phyloP scores from a whole-genome alignment of 2,113 vertebrate species.

The Ginglymostoma cirratum region DNA sequence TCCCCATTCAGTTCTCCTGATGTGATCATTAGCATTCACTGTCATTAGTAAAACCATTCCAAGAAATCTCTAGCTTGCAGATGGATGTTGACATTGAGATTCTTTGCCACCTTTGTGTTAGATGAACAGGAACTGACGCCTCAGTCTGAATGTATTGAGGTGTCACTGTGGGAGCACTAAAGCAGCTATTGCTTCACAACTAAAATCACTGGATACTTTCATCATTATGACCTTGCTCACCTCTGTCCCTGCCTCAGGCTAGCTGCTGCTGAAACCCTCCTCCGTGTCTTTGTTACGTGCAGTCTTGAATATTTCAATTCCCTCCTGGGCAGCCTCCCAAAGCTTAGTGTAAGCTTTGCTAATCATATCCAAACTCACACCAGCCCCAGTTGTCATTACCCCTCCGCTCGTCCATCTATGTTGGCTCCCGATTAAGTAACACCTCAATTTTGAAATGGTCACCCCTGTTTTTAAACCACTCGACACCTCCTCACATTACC shows the following conservation, averaged over 20 bases:
- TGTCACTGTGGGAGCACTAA: neutral
- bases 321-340: neutral
- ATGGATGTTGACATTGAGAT: neutral
- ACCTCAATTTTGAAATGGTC: neutral
- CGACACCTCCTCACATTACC: neutral
- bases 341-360: neutral
- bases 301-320: neutral
- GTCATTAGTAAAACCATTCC: neutral
- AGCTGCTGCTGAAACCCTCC: neutral
- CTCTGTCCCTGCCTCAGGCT: neutral
- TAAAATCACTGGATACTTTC: neutral
- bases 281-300: neutral
- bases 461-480: neutral
- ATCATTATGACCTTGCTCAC: neutral
- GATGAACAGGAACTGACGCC: neutral
- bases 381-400: neutral
- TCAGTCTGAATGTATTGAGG: neutral
- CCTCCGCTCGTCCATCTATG: neutral
- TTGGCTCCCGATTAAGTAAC: neutral
- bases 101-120: neutral
- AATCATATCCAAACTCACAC: neutral
- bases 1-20: neutral
- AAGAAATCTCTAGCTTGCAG: neutral
- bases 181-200: neutral
- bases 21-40: neutral